Evolutionary conservation across 2,113 vertebrate genomes (phyloP), one percentile per base, ranked within the genome.

Genomic region (Charina bottae): DNA sequence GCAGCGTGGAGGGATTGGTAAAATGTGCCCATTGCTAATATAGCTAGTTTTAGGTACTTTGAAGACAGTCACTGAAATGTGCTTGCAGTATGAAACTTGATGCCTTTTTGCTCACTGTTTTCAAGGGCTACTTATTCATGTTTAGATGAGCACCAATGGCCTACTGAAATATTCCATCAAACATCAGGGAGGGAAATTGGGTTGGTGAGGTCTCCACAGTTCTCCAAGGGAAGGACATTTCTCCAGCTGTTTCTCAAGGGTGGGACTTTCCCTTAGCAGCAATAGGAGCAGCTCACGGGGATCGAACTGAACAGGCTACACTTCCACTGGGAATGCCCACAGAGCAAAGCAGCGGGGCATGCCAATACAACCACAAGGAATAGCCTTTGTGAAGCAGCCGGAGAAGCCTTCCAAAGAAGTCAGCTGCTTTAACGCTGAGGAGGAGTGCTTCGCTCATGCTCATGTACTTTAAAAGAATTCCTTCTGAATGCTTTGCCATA

Each of bases 51-150:
- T n/a, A 62, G 37, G n/a, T 55, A 49, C 42, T 94, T 96, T 72
- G 19, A 24, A 95, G 62, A 17, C 37, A 92, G 68, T 90, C 94
- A 88, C 28, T 64, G 91, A 95, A 95, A 60, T 5, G 13, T 33
- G 28, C 62, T 72, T 53, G 4, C 11, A 85, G 46, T 15, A 78
- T 9, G 6, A 83, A 53, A 62, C 26, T 11, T 1, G 1, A 54
- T 37, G 42, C 17, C n/a, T 64, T 10, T 53, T 62, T 90, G n/a
- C 11, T 85, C 10, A 13, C 5, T 53, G 23, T 17, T 58, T 90
- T 90, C 33, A 78, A 19, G 53, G 46, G 21, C 78, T 89, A 24
- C n/a, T 89, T 26, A 17, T 6, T 60, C 72, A 21, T 19, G n/a
- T 37, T 37, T 8, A 37, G 68, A n/a, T 72, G n/a, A 37, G 68